These are phyloP conservation scores for Mactromeris polynyma DNA, from an alignment of 2,888 invertebrate species.

Conservation along the genomic window DNA sequence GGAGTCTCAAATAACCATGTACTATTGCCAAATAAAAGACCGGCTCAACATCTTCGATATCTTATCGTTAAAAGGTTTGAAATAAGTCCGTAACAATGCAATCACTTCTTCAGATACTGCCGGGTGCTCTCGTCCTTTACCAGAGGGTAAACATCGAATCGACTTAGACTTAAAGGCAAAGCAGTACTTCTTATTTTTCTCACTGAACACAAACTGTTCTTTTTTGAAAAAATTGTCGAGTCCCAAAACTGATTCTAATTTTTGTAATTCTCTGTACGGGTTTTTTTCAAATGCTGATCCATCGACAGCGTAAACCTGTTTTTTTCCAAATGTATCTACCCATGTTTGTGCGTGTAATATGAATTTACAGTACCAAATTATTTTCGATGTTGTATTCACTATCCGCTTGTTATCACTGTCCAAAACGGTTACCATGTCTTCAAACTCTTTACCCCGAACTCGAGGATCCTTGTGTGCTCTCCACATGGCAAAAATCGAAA, in stretches of 20 bases:
- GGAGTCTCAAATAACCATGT: too few species aligned
- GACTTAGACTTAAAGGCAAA: background rate
- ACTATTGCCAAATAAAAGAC: conserved; percentile 3
- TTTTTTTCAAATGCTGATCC: background rate
- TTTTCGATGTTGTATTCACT: background rate
- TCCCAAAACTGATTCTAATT: background rate
- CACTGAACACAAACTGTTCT: background rate
- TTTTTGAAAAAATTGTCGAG: background rate
- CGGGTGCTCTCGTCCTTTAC: background rate
- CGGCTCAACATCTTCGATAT: background rate
- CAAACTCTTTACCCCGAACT: background rate
- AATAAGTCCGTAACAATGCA: background rate
- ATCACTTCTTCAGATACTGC: background rate
- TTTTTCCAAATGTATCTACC: background rate
- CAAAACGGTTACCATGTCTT: background rate
- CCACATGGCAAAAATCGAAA: background rate
- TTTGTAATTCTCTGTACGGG: background rate
- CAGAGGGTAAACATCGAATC: background rate
- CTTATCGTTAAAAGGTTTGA: background rate
- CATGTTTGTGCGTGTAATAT: conserved; percentile 6
- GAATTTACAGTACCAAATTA: background rate
- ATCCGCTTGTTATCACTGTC: background rate
- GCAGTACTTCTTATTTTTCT: background rate
- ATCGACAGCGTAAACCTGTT: background rate
- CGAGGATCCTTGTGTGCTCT: background rate